Conservation (phyloP, 2,888 invertebrate genomes). For the Nomada hirtipes region DNA sequence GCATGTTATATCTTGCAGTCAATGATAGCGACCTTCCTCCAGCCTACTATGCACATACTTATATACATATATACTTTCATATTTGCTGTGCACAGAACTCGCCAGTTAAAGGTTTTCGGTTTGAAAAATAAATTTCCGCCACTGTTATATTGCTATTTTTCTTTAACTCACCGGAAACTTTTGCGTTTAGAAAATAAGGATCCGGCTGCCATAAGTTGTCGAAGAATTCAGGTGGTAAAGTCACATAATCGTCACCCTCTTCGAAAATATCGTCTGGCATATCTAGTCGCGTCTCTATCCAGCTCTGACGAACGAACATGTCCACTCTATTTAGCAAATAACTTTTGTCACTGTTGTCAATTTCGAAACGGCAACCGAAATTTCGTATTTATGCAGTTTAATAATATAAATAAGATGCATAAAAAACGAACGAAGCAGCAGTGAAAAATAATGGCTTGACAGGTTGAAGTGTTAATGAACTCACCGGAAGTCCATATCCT, state of each 20-base stretch:
- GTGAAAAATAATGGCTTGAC: neutral
- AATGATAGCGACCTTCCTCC: too few relatives aligned
- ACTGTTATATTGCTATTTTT: too few relatives aligned
- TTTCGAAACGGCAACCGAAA: neutral
- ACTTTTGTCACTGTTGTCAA: neutral
- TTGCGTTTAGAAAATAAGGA: slow-evolving; percentile 93
- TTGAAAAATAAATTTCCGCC: too few relatives aligned
- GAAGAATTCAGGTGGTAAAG: slow-evolving; percentile 92
- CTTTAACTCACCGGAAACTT: slow-evolving; percentile 89
- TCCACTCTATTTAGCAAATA: slow-evolving; percentile 88
- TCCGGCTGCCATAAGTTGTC: slow-evolving; percentile 95
- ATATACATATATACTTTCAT: too few relatives aligned
- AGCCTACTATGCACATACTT: too few relatives aligned
- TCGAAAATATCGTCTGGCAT: slow-evolving; percentile 92
- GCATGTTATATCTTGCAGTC: too few relatives aligned
- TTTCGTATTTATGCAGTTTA: neutral
- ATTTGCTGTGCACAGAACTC: too few relatives aligned
- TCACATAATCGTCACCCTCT: slow-evolving; percentile 92
- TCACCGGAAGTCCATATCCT: slow-evolving; percentile 95
- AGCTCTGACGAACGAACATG: slow-evolving; percentile 93
- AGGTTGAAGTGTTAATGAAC: neutral
- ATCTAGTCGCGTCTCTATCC: slow-evolving; percentile 91
- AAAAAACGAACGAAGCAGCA: neutral
- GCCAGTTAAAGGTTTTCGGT: too few relatives aligned
- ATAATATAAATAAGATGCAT: neutral